Evolutionary conservation across 1,140 invertebrate genomes (phyloP), one percentile per base, ranked within the genome.

Genomic region (Caenorhabditis briggsae): DNA sequence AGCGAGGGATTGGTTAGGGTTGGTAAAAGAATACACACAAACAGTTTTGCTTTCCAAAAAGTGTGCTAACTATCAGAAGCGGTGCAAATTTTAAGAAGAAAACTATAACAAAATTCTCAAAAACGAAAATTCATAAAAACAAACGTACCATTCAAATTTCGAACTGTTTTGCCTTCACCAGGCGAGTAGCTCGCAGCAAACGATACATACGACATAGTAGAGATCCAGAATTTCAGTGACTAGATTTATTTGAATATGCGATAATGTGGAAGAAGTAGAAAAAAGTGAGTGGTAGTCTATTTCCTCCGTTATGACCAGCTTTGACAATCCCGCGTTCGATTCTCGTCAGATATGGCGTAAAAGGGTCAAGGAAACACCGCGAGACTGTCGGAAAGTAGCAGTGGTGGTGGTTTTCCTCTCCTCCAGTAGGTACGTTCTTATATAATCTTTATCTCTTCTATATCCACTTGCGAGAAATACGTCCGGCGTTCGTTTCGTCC

Each of bases 321-420:
- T 78, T 50, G 70, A 50, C 43, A 78, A 78, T 78, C 43, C 33
- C 70, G 70, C 41, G 64, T 78, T 78, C 70, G 70, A 78, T 78
- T 50, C 46, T 78, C 46, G 46, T 78, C 70, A 78, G 70, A 78
- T 78, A 78, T 48, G 70, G 70, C 43, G 70, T 18, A 78, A 53
- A 78, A 78, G 70, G 70, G 70, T 78, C 70, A 78, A 78, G 70
- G 70, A 78, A 78, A 78, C 70, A 50, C 43, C 18, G 70, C 70
- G 70, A 78, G 46, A 50, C 33, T 33, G 12, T 78, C 70, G 46
- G 7, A 50, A 46, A 43, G 43, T 78, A 78, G 43, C n/a, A 18
- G 70, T 50, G 70, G 70, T 78, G 46, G 70, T 78, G 46, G 70
- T 78, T 78, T 48, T 50, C 70, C n/a, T 41, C 20, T n/a, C n/a